phyloP scores from a whole-genome alignment of 37 sponge, comb jelly and placozoan genomes.

The Aplysina aerophoba region DNA sequence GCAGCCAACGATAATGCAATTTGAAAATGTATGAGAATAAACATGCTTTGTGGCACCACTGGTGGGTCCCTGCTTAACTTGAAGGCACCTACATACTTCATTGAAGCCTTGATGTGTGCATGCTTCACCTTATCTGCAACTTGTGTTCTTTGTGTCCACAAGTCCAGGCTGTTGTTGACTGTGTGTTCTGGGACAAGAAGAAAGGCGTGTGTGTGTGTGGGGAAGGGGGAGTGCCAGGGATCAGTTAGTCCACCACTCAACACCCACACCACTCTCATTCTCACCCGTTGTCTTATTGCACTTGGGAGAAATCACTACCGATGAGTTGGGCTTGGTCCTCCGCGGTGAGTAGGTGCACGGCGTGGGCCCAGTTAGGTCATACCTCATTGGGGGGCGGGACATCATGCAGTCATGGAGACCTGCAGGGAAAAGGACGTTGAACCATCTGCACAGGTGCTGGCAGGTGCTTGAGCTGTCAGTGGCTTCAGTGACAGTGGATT shows the following conservation, averaged over 20 bases:
- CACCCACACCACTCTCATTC: not conserved
- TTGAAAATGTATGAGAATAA: no score
- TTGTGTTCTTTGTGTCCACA: not conserved
- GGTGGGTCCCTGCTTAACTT: no score
- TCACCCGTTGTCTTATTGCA: slow-evolving; percentile 18
- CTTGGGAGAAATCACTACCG: slow-evolving; percentile 32
- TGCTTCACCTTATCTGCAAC: not conserved
- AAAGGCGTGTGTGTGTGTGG: no score
- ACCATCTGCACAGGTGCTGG: not conserved
- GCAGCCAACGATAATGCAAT: not conserved
- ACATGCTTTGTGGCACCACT: no score
- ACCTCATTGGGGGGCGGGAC: slow-evolving; percentile 45
- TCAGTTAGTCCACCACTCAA: no score
- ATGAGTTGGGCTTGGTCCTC: not conserved
- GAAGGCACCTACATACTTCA: no score
- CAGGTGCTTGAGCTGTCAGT: not conserved
- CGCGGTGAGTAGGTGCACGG: slow-evolving; percentile 53
- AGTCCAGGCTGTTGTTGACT: not conserved
- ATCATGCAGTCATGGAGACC: slow-evolving; percentile 47
- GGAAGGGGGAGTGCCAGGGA: no score
- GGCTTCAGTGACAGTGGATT: not conserved
- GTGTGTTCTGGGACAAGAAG: not conserved
- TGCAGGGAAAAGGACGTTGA: not conserved
- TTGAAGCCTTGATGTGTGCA: not conserved
- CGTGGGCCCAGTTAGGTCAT: slow-evolving; percentile 49